These are phyloP conservation scores for Archocentrus centrarchus DNA, from an alignment of 2,113 vertebrate species.

Conservation along the genomic window DNA sequence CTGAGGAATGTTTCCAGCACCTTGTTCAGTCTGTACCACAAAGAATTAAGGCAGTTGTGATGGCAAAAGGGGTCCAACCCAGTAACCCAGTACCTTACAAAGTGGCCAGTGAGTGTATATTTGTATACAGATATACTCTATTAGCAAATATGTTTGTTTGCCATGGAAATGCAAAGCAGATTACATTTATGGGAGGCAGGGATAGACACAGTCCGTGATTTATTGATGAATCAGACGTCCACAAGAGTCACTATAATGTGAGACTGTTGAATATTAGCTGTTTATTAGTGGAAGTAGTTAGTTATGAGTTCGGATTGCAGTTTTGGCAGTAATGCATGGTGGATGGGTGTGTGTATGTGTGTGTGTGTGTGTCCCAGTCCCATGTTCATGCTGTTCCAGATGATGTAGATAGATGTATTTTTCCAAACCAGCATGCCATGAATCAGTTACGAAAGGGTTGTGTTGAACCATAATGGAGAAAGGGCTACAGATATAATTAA, in stretches of 20 bases:
- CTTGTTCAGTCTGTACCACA: too few relatives aligned
- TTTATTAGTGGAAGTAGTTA: not conserved
- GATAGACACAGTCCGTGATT: not conserved
- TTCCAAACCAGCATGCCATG: constrained; percentile 49
- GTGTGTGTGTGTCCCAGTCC: not conserved
- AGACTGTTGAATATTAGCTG: constrained; percentile 3
- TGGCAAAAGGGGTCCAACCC: too few relatives aligned
- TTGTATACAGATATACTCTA: not conserved
- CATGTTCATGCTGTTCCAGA: constrained; percentile 16
- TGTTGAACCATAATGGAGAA: constrained; percentile 47
- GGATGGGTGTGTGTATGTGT: not conserved
- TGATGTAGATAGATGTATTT: constrained; percentile 47
- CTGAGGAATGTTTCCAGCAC: too few relatives aligned
- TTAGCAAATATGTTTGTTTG: not conserved
- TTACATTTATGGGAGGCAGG: not conserved
- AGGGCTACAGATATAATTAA: constrained; percentile 61
- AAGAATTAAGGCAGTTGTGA: too few relatives aligned
- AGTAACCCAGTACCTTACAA: too few relatives aligned
- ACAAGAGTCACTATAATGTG: not conserved
- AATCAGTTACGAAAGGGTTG: constrained; percentile 43
- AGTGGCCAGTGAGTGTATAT: not conserved
- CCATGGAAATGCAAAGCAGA: not conserved
- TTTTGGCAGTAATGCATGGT: not conserved
- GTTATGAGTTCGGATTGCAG: not conserved
- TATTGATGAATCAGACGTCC: not conserved